Conservation (phyloP, 2,888 invertebrate species). For the Mesorhabditis belari region DNA sequence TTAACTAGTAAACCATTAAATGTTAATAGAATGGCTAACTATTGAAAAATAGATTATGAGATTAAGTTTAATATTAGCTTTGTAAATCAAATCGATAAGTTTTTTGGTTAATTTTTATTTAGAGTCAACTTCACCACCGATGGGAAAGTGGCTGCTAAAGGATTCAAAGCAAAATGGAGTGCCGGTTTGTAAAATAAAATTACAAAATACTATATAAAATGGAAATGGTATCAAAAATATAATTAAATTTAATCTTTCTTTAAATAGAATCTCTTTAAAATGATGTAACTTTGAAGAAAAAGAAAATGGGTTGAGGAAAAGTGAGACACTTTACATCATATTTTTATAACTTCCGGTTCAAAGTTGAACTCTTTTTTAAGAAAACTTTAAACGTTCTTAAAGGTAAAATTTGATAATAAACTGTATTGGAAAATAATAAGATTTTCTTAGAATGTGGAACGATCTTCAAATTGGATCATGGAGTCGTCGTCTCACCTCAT, state of each 20-base stretch:
- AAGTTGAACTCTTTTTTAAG: neutral
- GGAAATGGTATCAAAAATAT: no score
- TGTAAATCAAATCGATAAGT: no score
- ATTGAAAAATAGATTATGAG: no score
- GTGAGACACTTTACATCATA: neutral
- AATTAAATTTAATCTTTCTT: no score
- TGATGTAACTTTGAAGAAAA: neutral
- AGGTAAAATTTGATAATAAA: neutral
- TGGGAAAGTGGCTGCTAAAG: slow-evolving; percentile 25
- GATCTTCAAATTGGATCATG: slow-evolving; percentile 32
- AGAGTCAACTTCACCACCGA: slow-evolving; percentile 47
- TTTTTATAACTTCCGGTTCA: neutral
- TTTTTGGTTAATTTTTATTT: no score
- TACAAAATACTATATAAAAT: no score
- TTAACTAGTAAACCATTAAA: no score
- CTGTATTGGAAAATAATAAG: neutral
- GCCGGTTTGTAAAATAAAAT: slow-evolving; percentile 21
- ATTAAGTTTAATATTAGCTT: no score
- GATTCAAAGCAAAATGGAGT: slow-evolving; percentile 42
- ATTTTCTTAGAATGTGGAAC: slow-evolving; percentile 35
- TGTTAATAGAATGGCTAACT: no score
- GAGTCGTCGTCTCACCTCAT: slow-evolving; percentile 43
- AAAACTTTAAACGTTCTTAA: neutral
- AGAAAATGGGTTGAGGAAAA: neutral
- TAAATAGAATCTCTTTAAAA: neutral